These are phyloP conservation scores for Clamator glandarius DNA, from an alignment of 2,797 vertebrate genomes.

Conservation along the genomic window DNA sequence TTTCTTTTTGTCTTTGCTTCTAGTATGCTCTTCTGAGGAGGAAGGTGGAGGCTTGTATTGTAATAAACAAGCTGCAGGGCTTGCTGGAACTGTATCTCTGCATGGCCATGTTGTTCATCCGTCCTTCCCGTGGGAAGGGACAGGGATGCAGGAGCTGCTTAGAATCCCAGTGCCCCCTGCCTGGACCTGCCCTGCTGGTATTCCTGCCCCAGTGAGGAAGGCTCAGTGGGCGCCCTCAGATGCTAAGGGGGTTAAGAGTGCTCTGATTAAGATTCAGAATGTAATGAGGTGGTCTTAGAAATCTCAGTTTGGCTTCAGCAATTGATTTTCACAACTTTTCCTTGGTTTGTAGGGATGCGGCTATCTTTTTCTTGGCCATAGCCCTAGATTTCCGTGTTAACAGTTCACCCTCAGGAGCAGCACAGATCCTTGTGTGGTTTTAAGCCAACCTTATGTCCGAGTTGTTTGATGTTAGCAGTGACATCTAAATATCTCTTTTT, in stretches of 20 bases:
- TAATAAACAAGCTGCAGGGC: background rate
- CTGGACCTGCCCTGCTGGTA: background rate
- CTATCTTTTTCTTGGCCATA: background rate
- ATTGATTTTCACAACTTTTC: background rate
- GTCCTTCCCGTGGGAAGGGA: background rate
- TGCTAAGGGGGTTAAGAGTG: background rate
- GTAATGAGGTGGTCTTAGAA: background rate
- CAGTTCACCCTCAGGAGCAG: background rate
- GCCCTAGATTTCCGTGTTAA: background rate
- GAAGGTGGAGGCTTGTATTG: background rate
- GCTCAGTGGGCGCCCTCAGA: background rate
- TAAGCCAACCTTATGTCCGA: background rate
- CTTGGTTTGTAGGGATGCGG: background rate
- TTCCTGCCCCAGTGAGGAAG: background rate
- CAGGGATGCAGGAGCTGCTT: background rate
- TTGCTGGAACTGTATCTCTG: background rate
- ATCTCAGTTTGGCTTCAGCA: background rate
- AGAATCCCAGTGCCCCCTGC: background rate
- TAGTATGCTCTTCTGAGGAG: background rate
- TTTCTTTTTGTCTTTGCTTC: background rate
- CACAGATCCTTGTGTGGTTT: background rate
- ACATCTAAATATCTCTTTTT: constrained; percentile 53
- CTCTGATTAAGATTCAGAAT: background rate
- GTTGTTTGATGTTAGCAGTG: background rate
- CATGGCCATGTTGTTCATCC: background rate